A percentile compares a stretch with the other conserved stretches of the same genome.
Evolutionary conservation across 2,113 vertebrate genomes (phyloP).

Genomic region (Eonycteris spelaea): DNA sequence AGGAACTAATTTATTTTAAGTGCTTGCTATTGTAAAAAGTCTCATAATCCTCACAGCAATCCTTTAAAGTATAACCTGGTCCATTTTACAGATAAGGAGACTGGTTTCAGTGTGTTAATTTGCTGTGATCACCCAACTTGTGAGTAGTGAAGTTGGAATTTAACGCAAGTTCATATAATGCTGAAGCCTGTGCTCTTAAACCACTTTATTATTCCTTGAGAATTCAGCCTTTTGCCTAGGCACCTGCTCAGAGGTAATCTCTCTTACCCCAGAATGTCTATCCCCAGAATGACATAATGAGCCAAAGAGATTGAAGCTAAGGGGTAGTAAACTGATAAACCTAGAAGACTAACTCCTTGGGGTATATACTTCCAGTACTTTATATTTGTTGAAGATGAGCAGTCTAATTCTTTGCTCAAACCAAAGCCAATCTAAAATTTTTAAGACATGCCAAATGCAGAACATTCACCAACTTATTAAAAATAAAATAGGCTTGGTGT

Average conservation of each 20-base stretch:
- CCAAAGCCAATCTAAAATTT: not conserved
- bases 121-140: not conserved
- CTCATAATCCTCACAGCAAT: not conserved
- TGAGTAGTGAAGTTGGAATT: not conserved
- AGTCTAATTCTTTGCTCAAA: not conserved
- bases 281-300: not conserved
- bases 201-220: not conserved
- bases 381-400: not conserved
- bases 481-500: not conserved
- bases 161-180: not conserved
- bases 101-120: not conserved
- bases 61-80: not conserved
- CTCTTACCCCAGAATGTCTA: not conserved
- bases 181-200: not conserved
- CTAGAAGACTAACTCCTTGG: not conserved
- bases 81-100: not conserved
- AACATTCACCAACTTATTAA: not conserved
- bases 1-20: not conserved
- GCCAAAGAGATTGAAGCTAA: not conserved
- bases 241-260: not conserved
- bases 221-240: not conserved
- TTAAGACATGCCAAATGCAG: not conserved
- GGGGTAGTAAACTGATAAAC: not conserved
- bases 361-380: not conserved
- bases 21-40: not conserved